Conservation (phyloP, 2,888 invertebrate genomes). For the Lumbricus terrestris region DNA sequence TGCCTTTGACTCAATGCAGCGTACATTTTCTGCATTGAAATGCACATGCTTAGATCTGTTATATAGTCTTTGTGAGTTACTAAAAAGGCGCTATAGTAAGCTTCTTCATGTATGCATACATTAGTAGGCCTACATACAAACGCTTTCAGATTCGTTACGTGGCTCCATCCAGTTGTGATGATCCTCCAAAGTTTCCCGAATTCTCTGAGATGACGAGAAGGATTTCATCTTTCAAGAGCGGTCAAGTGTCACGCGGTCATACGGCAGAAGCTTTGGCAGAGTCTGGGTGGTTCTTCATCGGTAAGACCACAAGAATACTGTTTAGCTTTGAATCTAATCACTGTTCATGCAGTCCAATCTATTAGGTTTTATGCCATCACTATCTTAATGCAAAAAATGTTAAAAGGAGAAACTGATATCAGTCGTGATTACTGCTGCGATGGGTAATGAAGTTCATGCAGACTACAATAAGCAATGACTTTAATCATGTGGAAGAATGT, state of each 20-base stretch:
- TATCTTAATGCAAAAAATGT: neutral
- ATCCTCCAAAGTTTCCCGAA: neutral
- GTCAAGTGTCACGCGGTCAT: neutral
- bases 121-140: neutral
- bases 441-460: too few species aligned
- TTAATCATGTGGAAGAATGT: too few species aligned
- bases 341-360: neutral
- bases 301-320: neutral
- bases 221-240: neutral
- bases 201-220: neutral
- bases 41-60: too few species aligned
- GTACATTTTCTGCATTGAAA: too few species aligned
- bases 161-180: neutral
- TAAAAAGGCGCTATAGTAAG: too few species aligned
- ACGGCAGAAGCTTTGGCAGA: neutral
- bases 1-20: too few species aligned
- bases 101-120: too few species aligned
- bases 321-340: neutral
- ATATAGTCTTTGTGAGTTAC: too few species aligned
- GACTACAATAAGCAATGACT: too few species aligned
- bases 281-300: neutral
- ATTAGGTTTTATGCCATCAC: neutral
- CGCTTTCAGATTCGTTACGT: neutral
- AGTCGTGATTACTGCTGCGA: neutral
- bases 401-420: neutral